These are phyloP conservation scores for Sebastes steindachneri DNA, from an alignment of 2,797 vertebrate species.

Conservation along the genomic window DNA sequence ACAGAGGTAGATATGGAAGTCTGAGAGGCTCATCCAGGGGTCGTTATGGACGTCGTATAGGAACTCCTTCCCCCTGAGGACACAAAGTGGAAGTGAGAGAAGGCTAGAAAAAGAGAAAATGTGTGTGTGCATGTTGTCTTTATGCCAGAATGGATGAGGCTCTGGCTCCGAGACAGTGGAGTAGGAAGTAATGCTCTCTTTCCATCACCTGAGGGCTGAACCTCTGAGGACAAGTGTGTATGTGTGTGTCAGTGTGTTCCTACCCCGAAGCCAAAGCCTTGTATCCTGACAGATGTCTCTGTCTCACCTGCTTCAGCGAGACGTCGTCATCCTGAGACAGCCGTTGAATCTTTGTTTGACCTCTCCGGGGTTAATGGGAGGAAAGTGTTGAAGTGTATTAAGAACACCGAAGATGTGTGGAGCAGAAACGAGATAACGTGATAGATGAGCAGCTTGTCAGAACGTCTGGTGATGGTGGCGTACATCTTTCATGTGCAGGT, in stretches of 20 bases:
- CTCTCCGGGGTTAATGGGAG: conserved; percentile 2
- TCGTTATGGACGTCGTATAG: conserved; percentile 35
- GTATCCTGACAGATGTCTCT: conserved; percentile 62
- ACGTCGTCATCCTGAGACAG: conserved; percentile 38
- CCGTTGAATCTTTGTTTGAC: conserved; percentile 27
- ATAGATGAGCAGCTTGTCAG: conserved; percentile 20
- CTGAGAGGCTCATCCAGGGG: conserved; percentile 39
- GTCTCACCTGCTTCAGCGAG: conserved; percentile 43
- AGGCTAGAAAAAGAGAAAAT: not conserved
- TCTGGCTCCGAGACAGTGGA: conserved; percentile 33
- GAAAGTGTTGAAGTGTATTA: not conserved
- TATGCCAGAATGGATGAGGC: conserved; percentile 27
- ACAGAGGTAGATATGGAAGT: conserved; percentile 42
- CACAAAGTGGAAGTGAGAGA: conserved; percentile 14
- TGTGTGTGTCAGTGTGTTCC: conserved; percentile 11
- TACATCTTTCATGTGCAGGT: not conserved
- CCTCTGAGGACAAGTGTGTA: conserved; percentile 23
- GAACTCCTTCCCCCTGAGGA: conserved; percentile 12
- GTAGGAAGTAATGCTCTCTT: conserved; percentile 34
- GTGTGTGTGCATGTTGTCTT: not conserved
- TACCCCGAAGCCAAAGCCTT: conserved; percentile 46
- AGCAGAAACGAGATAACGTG: not conserved
- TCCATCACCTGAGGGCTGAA: conserved; percentile 57
- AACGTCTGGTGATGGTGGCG: not conserved
- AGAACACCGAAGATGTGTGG: not conserved